phyloP scores from a whole-genome alignment of 2,888 invertebrate species.

The Cryptocheilus praepositus region DNA sequence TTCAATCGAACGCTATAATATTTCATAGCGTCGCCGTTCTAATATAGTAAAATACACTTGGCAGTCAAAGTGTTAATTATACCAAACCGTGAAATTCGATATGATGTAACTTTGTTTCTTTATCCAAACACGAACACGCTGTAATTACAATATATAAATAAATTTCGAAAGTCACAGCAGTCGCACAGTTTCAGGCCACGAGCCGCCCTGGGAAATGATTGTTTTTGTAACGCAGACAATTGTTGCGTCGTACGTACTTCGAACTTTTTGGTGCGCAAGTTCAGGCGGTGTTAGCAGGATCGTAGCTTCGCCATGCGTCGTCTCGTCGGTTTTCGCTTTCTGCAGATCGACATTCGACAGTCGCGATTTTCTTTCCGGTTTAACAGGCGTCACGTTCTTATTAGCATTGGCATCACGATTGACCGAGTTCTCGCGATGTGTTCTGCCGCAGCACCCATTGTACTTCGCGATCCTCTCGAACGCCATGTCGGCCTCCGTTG shows the following conservation, averaged over 20 bases:
- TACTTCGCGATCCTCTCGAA: conserved; percentile 66
- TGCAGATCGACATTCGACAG: conserved; percentile 46
- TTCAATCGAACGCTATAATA: too few species aligned
- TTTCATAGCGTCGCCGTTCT: too few species aligned
- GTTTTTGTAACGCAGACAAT: too few species aligned
- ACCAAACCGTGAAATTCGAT: too few species aligned
- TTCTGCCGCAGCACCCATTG: conserved; percentile 61
- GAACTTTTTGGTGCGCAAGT: conserved; percentile 30
- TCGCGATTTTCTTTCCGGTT: conserved; percentile 61
- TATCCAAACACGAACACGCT: too few species aligned
- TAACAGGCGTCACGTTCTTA: conserved; percentile 50
- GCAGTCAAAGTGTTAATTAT: too few species aligned
- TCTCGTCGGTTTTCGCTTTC: conserved; percentile 40
- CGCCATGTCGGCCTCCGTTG: conserved; percentile 67
- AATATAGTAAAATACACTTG: too few species aligned
- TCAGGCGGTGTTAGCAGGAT: conserved; percentile 52
- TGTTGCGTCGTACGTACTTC: conserved; percentile 35
- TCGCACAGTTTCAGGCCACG: too few species aligned
- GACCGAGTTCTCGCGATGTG: conserved; percentile 32
- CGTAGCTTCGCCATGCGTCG: conserved; percentile 51
- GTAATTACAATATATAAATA: too few species aligned
- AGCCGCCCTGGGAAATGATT: too few species aligned
- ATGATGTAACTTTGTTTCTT: too few species aligned
- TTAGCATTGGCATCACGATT: conserved; percentile 22
- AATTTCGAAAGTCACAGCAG: too few species aligned